Evolutionary conservation across 2,888 invertebrate genomes (phyloP).

Genomic region (Merodon equestris): DNA sequence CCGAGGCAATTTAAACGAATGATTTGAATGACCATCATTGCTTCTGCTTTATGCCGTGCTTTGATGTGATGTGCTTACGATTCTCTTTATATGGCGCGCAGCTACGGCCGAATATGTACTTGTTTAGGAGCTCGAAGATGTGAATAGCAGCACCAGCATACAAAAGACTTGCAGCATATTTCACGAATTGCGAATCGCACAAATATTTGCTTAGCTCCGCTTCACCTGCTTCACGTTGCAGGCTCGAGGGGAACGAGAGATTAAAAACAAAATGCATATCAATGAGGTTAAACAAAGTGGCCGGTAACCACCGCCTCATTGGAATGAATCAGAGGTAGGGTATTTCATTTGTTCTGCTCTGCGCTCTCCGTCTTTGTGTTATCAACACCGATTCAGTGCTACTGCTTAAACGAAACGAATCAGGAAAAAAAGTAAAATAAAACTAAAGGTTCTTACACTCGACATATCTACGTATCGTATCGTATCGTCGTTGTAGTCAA

Average conservation of each 20-base stretch:
- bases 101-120: too few species aligned
- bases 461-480: too few species aligned
- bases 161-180: conserved; percentile 32
- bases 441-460: neutral
- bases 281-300: conserved; percentile 66
- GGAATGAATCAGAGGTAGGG: conserved; percentile 58
- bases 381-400: conserved; percentile 55
- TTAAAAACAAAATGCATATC: conserved; percentile 54
- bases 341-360: conserved; percentile 45
- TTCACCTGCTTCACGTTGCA: neutral
- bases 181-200: conserved; percentile 61
- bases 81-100: conserved; percentile 34
- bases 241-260: conserved; percentile 16
- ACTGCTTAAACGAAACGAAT: conserved; percentile 1
- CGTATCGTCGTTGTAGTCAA: too few species aligned
- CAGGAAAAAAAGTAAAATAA: too few species aligned
- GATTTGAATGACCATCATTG: conserved; percentile 43
- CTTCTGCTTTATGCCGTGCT: too few species aligned
- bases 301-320: conserved; percentile 53
- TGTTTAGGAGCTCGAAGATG: conserved; percentile 7
- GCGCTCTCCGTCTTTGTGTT: conserved; percentile 38
- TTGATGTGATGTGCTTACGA: conserved; percentile 46
- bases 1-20: conserved; percentile 25
- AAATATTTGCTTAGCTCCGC: conserved; percentile 52
- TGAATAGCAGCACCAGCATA: too few species aligned